These are phyloP conservation scores for Luehdorfia chinensis DNA, from an alignment of 1,140 invertebrate species.

Conservation along the genomic window DNA sequence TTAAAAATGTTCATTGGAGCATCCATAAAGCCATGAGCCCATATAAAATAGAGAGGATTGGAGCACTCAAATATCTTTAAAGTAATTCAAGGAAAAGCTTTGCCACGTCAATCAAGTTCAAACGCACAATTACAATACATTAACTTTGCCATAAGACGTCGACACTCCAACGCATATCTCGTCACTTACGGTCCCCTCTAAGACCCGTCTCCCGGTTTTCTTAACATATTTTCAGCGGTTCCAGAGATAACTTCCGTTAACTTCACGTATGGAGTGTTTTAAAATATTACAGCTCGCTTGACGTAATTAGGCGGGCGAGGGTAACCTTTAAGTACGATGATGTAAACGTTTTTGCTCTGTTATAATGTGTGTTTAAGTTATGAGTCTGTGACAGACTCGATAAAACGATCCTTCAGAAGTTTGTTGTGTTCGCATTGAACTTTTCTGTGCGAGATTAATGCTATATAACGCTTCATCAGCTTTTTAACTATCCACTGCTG, in stretches of 20 bases:
- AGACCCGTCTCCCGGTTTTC: slow-evolving; percentile 19
- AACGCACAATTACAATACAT: slow-evolving; percentile 43
- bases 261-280: slow-evolving; percentile 63
- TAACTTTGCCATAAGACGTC: slow-evolving; percentile 27
- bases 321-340: slow-evolving; percentile 48
- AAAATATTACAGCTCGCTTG: slow-evolving; percentile 53
- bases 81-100: too few relatives aligned
- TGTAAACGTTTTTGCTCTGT: slow-evolving; percentile 27
- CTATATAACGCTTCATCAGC: too few relatives aligned
- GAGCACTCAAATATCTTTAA: too few relatives aligned
- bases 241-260: slow-evolving; percentile 37
- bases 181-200: slow-evolving; percentile 34
- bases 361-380: slow-evolving; percentile 23
- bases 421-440: too few relatives aligned
- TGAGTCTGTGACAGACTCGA: too few relatives aligned
- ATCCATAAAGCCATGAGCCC: too few relatives aligned
- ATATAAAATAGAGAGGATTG: too few relatives aligned
- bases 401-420: too few relatives aligned
- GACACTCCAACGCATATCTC: slow-evolving; percentile 33
- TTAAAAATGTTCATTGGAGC: too few relatives aligned
- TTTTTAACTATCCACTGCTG: too few relatives aligned
- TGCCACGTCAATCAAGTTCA: slow-evolving; percentile 20
- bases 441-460: too few relatives aligned
- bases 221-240: slow-evolving; percentile 51
- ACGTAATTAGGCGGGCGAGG: slow-evolving; percentile 45